Conservation (phyloP, 2,113 vertebrate species). For the Edolisoma coerulescens region DNA sequence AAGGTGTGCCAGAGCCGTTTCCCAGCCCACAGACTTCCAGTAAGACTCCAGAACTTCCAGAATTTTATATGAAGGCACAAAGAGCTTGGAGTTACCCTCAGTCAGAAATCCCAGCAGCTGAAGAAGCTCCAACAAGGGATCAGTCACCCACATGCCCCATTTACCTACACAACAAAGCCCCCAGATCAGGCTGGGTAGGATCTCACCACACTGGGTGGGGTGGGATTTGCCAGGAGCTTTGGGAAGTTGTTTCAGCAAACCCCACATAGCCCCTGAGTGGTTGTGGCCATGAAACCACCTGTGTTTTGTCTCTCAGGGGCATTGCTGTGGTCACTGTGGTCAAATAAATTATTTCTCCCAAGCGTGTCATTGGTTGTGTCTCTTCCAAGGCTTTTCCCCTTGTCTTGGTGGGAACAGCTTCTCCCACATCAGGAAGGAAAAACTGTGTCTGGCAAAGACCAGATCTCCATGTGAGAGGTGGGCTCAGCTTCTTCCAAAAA, state of each 20-base stretch:
- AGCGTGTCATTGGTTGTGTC: not conserved
- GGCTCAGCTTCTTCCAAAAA: not conserved
- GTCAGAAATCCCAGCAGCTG: not conserved
- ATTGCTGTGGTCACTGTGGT: not conserved
- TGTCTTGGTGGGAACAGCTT: not conserved
- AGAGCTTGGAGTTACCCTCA: not conserved
- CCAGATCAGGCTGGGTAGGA: not conserved
- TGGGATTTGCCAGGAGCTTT: not conserved
- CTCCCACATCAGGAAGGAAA: not conserved
- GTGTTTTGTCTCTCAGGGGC: accelerated
- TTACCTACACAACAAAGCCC: not conserved
- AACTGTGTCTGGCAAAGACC: accelerated
- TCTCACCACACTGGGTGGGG: not conserved
- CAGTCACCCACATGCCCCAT: accelerated
- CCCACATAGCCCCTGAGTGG: accelerated
- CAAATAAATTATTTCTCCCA: not conserved
- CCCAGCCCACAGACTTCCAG: not conserved
- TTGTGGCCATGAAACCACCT: accelerated
- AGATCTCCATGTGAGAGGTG: not conserved
- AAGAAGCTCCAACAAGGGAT: accelerated
- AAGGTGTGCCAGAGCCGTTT: not conserved
- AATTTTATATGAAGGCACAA: not conserved
- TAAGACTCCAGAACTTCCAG: not conserved
- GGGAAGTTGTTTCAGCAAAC: not conserved
- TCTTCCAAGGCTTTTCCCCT: not conserved